Evolutionary conservation across 2,888 invertebrate genomes (phyloP), one percentile per base, ranked within the genome.

Genomic region (Apamea anceps): DNA sequence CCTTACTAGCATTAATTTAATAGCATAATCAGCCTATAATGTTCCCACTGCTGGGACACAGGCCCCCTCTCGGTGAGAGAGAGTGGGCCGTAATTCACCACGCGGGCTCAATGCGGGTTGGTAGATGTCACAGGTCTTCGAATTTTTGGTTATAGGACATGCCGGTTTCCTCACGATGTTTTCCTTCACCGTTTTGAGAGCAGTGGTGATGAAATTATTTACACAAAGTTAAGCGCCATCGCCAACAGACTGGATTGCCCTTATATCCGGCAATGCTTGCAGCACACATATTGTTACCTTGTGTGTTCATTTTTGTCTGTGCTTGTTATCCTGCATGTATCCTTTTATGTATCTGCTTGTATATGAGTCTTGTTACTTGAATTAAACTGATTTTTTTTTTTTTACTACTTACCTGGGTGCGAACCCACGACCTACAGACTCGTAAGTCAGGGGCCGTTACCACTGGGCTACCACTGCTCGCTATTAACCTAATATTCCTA

Each of bases 401-500:
- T 37, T 37, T 37, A 37, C 5, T 37, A 37, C 13, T 4, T 48
- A 48, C 48, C 0, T 10, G 25, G 57, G 4, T 25, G 25, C 25
- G 25, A 25, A 10, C 57, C 57, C 25, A 57, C 57, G 25, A 57
- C 57, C 10, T 57, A 25, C 8, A n/a, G 57, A 57, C 25, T 25
- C 57, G 0, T 57, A 25, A 57, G 25, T 57, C 25, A 3, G 51
- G 10, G 45, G 51, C 18, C 18, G 18, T 51, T 18, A 18, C 51
- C 7, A 18, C 18, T 51, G 21, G 7, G 21, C 51, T 3, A 54
- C 54, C 21, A 8, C 54, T 54, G 8, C 54, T 54, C 54, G 21
- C 54, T 54, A 45, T 51, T 18, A 37, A 32, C 32, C 2, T 8
- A 51, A 32, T 73, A 82, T 82, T 54, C 21, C 21, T 8, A 45